These are phyloP conservation scores for Drosophila ogumai DNA, from an alignment of 1,140 invertebrate species.

Conservation along the genomic window DNA sequence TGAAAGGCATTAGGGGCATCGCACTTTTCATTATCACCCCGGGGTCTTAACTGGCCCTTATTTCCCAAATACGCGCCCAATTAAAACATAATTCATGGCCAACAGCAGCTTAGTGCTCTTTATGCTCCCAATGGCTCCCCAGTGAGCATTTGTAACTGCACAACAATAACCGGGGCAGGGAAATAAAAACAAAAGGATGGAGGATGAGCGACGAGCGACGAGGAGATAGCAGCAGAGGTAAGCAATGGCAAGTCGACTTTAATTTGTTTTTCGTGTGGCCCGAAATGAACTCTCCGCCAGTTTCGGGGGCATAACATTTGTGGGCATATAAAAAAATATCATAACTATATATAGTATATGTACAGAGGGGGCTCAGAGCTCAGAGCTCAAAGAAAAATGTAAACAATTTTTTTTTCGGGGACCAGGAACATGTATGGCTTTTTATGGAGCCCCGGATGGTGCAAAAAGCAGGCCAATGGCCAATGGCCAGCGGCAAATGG, in stretches of 20 bases:
- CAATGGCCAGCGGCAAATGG: slow-evolving; percentile 53
- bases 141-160: slow-evolving; percentile 73
- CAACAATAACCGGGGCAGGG: slow-evolving; percentile 42
- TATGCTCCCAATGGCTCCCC: slow-evolving; percentile 73
- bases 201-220: slow-evolving; percentile 18
- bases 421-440: slow-evolving; percentile 57
- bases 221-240: slow-evolving; percentile 39
- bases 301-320: slow-evolving; percentile 52
- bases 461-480: slow-evolving; percentile 74
- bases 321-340: slow-evolving; percentile 72
- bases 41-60: slow-evolving; percentile 20
- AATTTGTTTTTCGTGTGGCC: slow-evolving; percentile 68
- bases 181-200: slow-evolving; percentile 21
- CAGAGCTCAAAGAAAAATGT: slow-evolving; percentile 68
- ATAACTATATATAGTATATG: slow-evolving; percentile 67
- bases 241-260: slow-evolving; percentile 71
- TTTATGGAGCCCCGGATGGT: slow-evolving; percentile 61
- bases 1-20: slow-evolving; percentile 9
- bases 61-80: slow-evolving; percentile 68
- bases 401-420: slow-evolving; percentile 69
- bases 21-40: slow-evolving; percentile 45
- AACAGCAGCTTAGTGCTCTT: slow-evolving; percentile 76
- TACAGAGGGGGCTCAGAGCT: slow-evolving; percentile 22
- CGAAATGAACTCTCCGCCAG: slow-evolving; percentile 31
- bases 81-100: slow-evolving; percentile 81